phyloP scores from a whole-genome alignment of 2,113 vertebrate genomes.

The Mionectes macconnelli region DNA sequence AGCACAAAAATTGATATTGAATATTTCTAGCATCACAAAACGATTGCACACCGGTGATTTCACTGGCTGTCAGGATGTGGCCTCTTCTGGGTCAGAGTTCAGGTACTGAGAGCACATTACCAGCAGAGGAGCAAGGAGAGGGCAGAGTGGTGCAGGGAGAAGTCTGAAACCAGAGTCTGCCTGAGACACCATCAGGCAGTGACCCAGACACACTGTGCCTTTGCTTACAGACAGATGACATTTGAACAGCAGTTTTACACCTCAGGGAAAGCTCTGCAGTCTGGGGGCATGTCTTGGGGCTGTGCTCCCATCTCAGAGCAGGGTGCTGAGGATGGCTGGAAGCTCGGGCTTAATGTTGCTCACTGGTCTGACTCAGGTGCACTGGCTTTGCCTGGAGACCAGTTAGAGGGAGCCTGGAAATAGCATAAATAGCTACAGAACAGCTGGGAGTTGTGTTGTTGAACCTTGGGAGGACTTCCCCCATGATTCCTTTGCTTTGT shows the following conservation, averaged over 20 bases:
- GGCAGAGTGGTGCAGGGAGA: background rate
- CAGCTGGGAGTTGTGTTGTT: background rate
- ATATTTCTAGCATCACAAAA: background rate
- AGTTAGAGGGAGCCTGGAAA: background rate
- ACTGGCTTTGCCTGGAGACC: background rate
- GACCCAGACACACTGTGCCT: background rate
- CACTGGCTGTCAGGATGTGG: background rate
- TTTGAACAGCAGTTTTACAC: background rate
- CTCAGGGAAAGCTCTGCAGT: background rate
- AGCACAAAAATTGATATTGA: background rate
- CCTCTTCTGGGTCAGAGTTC: background rate
- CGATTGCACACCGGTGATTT: background rate
- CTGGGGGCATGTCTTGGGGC: accelerated
- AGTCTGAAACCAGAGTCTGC: background rate
- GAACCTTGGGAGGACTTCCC: background rate
- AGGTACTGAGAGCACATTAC: background rate
- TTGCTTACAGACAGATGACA: background rate
- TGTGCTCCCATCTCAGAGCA: accelerated
- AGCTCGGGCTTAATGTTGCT: accelerated
- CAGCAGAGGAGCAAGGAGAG: accelerated
- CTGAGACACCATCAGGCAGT: background rate
- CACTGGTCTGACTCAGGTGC: background rate
- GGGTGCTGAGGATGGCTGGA: background rate
- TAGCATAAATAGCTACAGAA: background rate
- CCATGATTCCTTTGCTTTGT: background rate